These are phyloP conservation scores for Chamaea fasciata DNA, from an alignment of 2,113 vertebrate genomes.

Conservation along the genomic window DNA sequence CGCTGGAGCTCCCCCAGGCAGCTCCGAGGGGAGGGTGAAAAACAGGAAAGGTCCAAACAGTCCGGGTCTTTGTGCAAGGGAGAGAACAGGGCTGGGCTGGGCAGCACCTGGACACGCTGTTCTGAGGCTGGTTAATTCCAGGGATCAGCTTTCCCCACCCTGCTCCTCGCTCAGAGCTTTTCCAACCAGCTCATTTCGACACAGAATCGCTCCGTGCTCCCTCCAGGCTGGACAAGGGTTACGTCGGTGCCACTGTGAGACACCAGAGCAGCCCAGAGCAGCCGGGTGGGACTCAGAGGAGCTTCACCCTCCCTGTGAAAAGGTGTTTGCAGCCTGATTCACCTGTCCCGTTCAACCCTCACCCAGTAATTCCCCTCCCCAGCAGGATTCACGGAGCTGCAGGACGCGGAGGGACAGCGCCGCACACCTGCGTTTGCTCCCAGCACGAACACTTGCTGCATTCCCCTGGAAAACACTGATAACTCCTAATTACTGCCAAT, in stretches of 20 bases:
- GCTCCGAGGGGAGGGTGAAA: neutral
- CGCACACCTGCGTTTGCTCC: neutral
- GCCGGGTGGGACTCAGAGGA: neutral
- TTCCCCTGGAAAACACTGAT: neutral
- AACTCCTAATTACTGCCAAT: neutral
- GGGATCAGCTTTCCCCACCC: neutral
- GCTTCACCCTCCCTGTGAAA: no score
- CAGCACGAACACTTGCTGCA: neutral
- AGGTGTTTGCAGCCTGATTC: neutral
- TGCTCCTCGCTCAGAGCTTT: neutral
- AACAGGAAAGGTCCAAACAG: neutral
- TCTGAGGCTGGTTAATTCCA: neutral
- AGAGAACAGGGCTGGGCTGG: neutral
- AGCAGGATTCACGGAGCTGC: accelerated
- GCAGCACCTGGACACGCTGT: neutral
- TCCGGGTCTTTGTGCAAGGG: neutral
- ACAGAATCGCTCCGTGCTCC: neutral
- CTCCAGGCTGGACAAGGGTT: neutral
- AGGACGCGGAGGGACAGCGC: neutral
- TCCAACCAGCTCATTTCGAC: neutral
- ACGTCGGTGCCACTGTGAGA: accelerated
- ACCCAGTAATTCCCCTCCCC: neutral
- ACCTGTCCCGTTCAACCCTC: accelerated
- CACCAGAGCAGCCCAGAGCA: neutral
- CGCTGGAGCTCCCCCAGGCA: neutral